These are phyloP conservation scores for Trissolcus basalis DNA, from an alignment of 1,140 invertebrate genomes.

Conservation along the genomic window DNA sequence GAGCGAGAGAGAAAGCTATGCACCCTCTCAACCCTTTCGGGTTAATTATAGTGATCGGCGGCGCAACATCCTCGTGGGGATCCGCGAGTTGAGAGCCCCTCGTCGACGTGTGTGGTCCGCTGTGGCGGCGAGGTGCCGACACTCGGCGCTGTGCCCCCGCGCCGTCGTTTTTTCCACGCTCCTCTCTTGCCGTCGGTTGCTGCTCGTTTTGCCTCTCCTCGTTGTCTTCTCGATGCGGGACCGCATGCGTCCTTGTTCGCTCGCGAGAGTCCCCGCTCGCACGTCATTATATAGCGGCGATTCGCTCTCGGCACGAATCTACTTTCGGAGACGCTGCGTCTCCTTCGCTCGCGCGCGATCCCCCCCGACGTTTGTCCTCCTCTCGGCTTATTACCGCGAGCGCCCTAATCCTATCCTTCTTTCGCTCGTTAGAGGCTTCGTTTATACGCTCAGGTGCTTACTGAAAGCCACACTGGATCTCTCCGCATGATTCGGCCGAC, in stretches of 20 bases:
- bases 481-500: constrained; percentile 46
- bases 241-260: constrained; percentile 30
- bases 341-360: constrained; percentile 44
- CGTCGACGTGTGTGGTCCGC: constrained; percentile 76
- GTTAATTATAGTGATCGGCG: constrained; percentile 33
- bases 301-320: constrained; percentile 70
- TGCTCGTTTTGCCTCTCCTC: constrained; percentile 58
- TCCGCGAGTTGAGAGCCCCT: constrained; percentile 70
- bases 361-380: constrained; percentile 54
- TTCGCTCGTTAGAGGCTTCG: constrained; percentile 67
- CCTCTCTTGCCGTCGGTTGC: constrained; percentile 50
- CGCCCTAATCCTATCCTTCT: constrained; percentile 69
- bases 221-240: constrained; percentile 31
- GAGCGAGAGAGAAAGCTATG: neutral
- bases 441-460: constrained; percentile 69
- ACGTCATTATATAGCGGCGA: constrained; percentile 72
- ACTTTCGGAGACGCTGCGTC: constrained; percentile 66
- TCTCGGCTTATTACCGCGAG: constrained; percentile 68
- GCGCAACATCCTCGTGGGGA: neutral
- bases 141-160: constrained; percentile 70
- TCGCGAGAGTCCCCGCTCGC: constrained; percentile 37
- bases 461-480: constrained; percentile 59
- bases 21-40: neutral
- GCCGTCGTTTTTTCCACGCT: constrained; percentile 50
- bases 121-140: constrained; percentile 76